A percentile compares a stretch with the other conserved stretches of the same genome.
These are phyloP conservation scores for Lepidurus arcticus DNA, from an alignment of 1,140 invertebrate genomes.

Conservation along the genomic window DNA sequence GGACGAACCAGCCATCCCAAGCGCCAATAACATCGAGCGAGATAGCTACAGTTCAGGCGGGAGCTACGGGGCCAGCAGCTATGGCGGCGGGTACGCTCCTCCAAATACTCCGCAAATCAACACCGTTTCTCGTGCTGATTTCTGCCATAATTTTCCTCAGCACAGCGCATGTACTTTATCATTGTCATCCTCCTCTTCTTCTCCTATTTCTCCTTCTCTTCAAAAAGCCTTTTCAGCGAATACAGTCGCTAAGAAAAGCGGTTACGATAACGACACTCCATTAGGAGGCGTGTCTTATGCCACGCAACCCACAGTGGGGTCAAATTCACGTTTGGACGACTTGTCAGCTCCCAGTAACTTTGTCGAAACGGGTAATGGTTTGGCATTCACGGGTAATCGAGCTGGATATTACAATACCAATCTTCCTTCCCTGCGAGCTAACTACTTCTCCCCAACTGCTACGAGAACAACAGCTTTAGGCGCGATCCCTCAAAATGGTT, in stretches of 20 bases:
- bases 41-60: conserved; percentile 26
- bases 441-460: not conserved
- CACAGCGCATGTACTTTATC: conserved; percentile 18
- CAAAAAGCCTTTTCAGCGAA: not conserved
- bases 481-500: not conserved
- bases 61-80: not conserved
- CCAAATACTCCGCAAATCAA: not conserved
- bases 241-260: conserved; percentile 5
- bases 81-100: conserved; percentile 19
- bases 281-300: conserved; percentile 28
- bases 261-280: conserved; percentile 31
- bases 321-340: not conserved
- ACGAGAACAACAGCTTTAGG: not conserved
- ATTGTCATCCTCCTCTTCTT: not conserved
- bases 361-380: not conserved
- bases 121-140: not conserved
- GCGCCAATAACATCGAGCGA: conserved; percentile 3
- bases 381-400: not conserved
- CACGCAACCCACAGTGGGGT: not conserved
- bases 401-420: not conserved
- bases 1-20: conserved; percentile 24
- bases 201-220: not conserved
- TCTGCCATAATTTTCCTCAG: conserved; percentile 1
- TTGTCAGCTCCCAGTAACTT: not conserved
- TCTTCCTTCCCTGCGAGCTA: not conserved